phyloP scores from a whole-genome alignment of 2,797 vertebrate species.

The Thalassophryne amazonica region DNA sequence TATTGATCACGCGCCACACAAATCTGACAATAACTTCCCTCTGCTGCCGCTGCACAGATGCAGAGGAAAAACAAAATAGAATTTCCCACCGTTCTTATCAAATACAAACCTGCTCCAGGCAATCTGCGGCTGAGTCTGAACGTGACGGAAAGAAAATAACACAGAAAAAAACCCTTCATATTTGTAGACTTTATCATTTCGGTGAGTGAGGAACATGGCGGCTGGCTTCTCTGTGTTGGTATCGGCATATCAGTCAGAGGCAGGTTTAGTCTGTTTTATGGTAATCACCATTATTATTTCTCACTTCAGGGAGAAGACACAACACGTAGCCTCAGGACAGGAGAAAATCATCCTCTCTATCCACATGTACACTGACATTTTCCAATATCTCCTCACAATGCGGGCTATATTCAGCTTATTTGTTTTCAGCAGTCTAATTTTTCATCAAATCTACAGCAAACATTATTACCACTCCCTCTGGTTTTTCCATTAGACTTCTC shows the following conservation, averaged over 20 bases:
- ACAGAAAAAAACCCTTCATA: slow-evolving; percentile 32
- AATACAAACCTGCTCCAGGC: slow-evolving; percentile 32
- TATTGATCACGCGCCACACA: slow-evolving; percentile 45
- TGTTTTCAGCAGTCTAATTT: slow-evolving; percentile 28
- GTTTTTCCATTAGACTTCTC: not conserved
- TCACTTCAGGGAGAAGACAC: slow-evolving; percentile 18
- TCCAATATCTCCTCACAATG: slow-evolving; percentile 35
- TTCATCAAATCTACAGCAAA: slow-evolving; percentile 11
- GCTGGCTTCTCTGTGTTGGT: slow-evolving; percentile 10
- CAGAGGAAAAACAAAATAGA: slow-evolving; percentile 26
- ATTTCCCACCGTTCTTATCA: slow-evolving; percentile 33
- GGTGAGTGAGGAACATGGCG: not conserved
- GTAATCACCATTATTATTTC: slow-evolving; percentile 46
- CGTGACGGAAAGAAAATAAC: slow-evolving; percentile 39
- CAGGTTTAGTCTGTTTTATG: slow-evolving; percentile 38
- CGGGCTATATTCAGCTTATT: slow-evolving; percentile 25
- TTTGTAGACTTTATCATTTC: slow-evolving; percentile 32
- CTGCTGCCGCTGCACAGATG: not conserved
- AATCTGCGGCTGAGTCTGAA: slow-evolving; percentile 20
- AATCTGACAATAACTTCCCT: slow-evolving; percentile 31
- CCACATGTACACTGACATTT: slow-evolving; percentile 31
- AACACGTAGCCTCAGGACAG: slow-evolving; percentile 6
- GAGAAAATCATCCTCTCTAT: slow-evolving; percentile 23
- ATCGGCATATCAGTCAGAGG: slow-evolving; percentile 35
- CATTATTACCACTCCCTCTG: slow-evolving; percentile 9